Conservation (phyloP, 2,113 vertebrate genomes). For the Hystrix cristata region DNA sequence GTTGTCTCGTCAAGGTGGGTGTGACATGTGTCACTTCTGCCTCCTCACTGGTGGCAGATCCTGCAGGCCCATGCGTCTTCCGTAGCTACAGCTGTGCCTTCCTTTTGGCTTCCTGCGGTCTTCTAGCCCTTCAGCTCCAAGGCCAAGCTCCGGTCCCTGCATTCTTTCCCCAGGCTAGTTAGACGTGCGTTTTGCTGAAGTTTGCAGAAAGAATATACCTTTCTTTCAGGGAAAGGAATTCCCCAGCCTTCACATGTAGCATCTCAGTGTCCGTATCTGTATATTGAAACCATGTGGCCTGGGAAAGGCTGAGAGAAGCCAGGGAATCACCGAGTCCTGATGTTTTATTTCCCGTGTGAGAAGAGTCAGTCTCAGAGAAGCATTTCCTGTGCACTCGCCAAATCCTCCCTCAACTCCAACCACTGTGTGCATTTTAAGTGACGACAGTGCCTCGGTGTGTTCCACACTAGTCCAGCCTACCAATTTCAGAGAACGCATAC, state of each 20-base stretch:
- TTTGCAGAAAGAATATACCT: not conserved
- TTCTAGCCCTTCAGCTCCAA: not conserved
- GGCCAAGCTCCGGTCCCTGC: not conserved
- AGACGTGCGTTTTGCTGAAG: not conserved
- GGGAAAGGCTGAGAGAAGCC: not conserved
- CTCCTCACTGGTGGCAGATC: conserved; percentile 10
- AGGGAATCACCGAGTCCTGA: not conserved
- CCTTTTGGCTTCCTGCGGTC: not conserved
- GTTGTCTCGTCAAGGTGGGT: conserved; percentile 19
- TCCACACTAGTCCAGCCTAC: not conserved
- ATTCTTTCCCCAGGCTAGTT: not conserved
- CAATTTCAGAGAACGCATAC: not conserved
- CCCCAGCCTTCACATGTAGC: not conserved
- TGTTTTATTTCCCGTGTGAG: not conserved
- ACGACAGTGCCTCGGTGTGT: not conserved
- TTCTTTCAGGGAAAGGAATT: not conserved
- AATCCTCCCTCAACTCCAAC: not conserved
- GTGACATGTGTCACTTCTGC: not conserved
- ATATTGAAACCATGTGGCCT: not conserved
- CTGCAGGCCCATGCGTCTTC: not conserved
- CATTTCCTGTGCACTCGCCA: not conserved
- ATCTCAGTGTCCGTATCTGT: not conserved
- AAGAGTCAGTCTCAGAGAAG: not conserved
- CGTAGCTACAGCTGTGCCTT: not conserved
- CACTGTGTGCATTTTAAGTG: not conserved